phyloP scores from a whole-genome alignment of 2,113 vertebrate genomes.

The Heliornis fulica region DNA sequence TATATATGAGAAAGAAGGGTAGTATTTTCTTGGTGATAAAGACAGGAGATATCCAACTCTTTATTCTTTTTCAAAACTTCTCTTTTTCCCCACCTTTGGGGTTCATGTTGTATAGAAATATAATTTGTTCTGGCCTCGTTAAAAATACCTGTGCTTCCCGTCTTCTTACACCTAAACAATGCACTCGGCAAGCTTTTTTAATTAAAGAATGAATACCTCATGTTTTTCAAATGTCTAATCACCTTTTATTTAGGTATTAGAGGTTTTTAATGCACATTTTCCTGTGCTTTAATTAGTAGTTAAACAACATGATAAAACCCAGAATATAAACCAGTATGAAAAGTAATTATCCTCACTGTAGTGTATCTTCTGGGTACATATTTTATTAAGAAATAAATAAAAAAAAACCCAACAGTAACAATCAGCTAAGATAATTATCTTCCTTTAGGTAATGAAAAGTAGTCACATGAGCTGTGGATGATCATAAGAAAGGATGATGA shows the following conservation, averaged over 20 bases:
- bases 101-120: background rate
- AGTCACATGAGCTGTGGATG: background rate
- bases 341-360: constrained; percentile 25
- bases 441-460: background rate
- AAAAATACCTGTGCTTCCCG: background rate
- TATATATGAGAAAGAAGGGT: background rate
- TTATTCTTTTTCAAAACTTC: background rate
- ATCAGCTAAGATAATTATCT: background rate
- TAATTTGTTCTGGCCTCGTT: rapidly evolving
- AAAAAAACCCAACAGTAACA: constrained; percentile 36
- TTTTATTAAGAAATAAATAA: constrained; percentile 57
- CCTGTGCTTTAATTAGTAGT: background rate
- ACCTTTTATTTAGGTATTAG: background rate
- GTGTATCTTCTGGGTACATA: background rate
- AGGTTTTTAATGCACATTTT: background rate
- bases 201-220: background rate
- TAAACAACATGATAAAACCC: background rate
- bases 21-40: background rate
- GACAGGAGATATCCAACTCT: background rate
- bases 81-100: background rate
- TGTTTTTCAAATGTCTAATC: background rate
- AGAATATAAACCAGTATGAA: constrained; percentile 12
- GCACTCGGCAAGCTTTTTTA: background rate
- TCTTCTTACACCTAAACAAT: background rate
- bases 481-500: background rate